Conservation (phyloP, 2,888 invertebrate genomes). For the Neoascia interrupta region DNA sequence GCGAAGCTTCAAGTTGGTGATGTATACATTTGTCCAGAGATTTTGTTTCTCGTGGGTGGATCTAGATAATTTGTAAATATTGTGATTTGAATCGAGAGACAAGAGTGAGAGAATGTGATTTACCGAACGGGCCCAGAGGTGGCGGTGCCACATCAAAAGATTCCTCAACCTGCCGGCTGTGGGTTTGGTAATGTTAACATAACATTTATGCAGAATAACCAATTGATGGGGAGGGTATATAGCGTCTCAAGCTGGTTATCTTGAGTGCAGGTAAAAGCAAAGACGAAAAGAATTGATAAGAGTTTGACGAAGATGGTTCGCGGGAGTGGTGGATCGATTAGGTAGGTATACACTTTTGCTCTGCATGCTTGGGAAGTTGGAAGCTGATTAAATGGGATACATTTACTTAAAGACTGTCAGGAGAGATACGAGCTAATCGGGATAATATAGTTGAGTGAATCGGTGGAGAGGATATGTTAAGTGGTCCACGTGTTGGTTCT, state of each 20-base stretch:
- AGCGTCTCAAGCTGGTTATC: not conserved
- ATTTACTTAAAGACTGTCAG: no score
- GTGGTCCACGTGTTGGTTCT: no score
- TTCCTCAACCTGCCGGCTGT: not conserved
- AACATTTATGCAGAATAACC: constrained; percentile 17
- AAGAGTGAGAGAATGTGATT: constrained; percentile 28
- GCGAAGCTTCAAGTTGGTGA: not conserved
- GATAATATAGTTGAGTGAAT: no score
- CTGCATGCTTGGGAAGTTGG: no score
- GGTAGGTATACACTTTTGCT: no score
- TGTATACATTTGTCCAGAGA: no score
- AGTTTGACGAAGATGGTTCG: no score
- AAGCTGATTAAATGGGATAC: no score
- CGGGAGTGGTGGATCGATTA: no score
- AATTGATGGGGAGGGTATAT: not conserved
- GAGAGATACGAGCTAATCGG: no score
- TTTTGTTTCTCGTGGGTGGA: no score
- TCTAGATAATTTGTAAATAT: constrained; percentile 1
- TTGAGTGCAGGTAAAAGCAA: not conserved
- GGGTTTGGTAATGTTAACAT: constrained; percentile 13
- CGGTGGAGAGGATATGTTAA: no score
- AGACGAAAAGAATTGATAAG: not conserved
- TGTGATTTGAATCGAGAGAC: constrained; percentile 10
- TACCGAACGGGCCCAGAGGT: constrained; percentile 6
- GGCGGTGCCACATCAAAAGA: constrained; percentile 28